Evolutionary conservation across 35 echinoderm and acorn worm species (phyloP), one percentile per base, ranked within the genome.

Genomic region (Ophiothrix spiculata): DNA sequence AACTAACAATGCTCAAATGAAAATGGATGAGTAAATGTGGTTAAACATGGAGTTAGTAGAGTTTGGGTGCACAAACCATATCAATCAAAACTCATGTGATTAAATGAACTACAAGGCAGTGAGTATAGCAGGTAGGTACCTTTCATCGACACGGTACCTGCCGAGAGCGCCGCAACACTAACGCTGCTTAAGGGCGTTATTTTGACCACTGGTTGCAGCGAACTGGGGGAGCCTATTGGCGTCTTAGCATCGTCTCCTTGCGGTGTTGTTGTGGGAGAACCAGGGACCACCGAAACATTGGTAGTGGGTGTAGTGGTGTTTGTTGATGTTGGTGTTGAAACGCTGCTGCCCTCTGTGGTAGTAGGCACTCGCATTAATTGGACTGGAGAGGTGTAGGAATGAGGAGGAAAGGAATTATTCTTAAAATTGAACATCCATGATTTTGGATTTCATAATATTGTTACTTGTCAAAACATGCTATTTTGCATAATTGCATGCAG

Each of bases 121-220:
- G n/a, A n/a, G n/a, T n/a, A n/a, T n/a, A n/a, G n/a, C n/a, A n/a
- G n/a, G n/a, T n/a, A 69, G 60, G 60, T 69, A 69, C 60, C 60
- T 69, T 69, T 69, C 60, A 69, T 28, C 25, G 60, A 69, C 6
- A 69, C 25, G 60, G 60, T 69, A 69, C 60, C 60, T n/a, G 60
- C 60, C 25, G 60, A 69, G 17, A 75, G 73, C 74, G 46, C 73
- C 17, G 84, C 84, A 75, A 86, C 73, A 40, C 84, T 86, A 45
- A 86, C 36, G 25, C 33, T 87, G 85, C 45, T 63, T 39, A 87
- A 39, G 42, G 85, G 85, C 1, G 31, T 41, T 25, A 87, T 87
- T 87, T 87, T 87, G 49, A 87, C 40, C 40, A 87, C 85, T 15
- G 85, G 85, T 76, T 87, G 85, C 39, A 87, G 75, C 17, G 39